These are phyloP conservation scores for Otis tarda DNA, from an alignment of 2,113 vertebrate species.

Conservation along the genomic window DNA sequence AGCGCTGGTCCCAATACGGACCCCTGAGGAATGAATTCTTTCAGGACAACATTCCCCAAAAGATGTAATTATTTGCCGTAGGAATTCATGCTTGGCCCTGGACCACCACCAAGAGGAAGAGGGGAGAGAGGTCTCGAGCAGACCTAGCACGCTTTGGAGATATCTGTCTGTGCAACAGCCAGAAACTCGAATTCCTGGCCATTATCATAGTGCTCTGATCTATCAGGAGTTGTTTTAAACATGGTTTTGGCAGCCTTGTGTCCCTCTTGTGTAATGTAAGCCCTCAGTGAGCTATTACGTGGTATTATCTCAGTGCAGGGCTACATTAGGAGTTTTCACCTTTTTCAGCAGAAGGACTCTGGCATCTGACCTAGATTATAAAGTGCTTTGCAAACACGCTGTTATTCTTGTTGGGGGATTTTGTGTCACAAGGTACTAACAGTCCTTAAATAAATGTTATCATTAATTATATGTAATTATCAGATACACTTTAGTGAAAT, in stretches of 20 bases:
- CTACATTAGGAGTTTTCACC: background rate
- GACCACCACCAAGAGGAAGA: background rate
- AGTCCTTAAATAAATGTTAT: slow-evolving; percentile 34
- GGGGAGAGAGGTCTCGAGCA: background rate
- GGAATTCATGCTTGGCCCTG: background rate
- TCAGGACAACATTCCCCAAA: background rate
- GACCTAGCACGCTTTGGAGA: background rate
- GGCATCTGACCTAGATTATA: background rate
- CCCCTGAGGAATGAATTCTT: background rate
- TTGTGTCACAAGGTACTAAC: background rate
- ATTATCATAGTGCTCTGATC: background rate
- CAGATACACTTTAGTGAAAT: background rate
- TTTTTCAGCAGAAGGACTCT: background rate
- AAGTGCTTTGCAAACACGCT: background rate
- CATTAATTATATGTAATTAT: slow-evolving; percentile 36
- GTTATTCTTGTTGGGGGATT: background rate
- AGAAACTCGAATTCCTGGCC: background rate
- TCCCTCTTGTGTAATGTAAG: background rate
- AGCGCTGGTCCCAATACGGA: no score
- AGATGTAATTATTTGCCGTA: background rate
- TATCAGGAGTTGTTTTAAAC: background rate
- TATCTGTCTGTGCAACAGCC: background rate
- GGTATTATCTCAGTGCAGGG: background rate
- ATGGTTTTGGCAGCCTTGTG: background rate
- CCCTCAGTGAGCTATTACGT: background rate